A percentile compares a stretch with the other conserved stretches of the same genome.
phyloP scores from a whole-genome alignment of 2,797 vertebrate genomes.

The Leptodactylus fallax region DNA sequence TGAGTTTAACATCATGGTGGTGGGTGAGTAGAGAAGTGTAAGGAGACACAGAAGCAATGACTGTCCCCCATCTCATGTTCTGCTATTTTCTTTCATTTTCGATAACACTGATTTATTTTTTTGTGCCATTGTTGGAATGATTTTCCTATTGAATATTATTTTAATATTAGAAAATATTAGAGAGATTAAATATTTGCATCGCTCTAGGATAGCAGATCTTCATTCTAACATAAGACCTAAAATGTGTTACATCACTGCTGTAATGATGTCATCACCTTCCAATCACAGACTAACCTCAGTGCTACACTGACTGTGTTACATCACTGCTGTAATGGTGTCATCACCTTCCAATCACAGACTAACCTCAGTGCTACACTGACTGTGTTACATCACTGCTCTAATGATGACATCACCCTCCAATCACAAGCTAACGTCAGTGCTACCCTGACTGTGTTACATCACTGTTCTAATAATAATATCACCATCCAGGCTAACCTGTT shows the following conservation, averaged over 20 bases:
- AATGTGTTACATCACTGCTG: background rate
- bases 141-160: background rate
- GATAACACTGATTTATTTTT: background rate
- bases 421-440: too few relatives aligned
- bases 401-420: background rate
- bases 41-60: background rate
- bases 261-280: background rate
- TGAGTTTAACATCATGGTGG: constrained; percentile 98
- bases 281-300: too few relatives aligned
- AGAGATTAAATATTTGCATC: background rate
- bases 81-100: background rate
- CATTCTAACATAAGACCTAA: background rate
- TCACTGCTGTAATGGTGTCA: background rate
- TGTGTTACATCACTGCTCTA: background rate
- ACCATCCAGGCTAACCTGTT: background rate
- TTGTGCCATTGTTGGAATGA: background rate
- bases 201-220: background rate
- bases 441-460: background rate
- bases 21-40: constrained; percentile 80
- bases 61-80: background rate
- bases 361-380: background rate
- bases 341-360: background rate
- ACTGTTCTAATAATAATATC: background rate
- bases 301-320: background rate
- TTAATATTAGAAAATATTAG: background rate